These are phyloP conservation scores for Bos indicus DNA, from an alignment of 2,113 vertebrate genomes.

Conservation along the genomic window DNA sequence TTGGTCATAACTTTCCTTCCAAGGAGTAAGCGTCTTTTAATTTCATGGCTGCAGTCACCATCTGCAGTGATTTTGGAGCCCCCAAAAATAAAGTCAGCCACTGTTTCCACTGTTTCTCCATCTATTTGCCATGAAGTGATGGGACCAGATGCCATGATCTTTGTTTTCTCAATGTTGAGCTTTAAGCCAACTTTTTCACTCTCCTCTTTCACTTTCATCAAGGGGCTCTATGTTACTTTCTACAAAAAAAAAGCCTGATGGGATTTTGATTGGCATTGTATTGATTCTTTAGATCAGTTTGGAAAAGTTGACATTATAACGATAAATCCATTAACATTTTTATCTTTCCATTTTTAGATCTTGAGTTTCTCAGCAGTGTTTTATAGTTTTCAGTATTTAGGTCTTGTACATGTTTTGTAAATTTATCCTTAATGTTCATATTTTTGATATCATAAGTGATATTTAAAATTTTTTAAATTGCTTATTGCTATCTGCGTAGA, in stretches of 20 bases:
- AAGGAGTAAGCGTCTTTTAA: not conserved
- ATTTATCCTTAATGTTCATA: not conserved
- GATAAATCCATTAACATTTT: not conserved
- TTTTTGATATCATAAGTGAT: not conserved
- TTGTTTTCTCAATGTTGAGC: not conserved
- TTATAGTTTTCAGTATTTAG: not conserved
- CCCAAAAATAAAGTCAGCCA: rapidly evolving
- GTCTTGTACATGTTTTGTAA: not conserved
- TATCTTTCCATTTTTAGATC: not conserved
- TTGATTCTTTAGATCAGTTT: not conserved
- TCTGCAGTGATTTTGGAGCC: not conserved
- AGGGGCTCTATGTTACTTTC: not conserved
- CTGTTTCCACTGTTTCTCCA: not conserved
- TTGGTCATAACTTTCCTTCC: not conserved
- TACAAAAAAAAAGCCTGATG: not conserved
- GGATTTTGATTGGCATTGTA: not conserved
- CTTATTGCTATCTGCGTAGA: not conserved
- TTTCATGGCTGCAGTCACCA: not conserved
- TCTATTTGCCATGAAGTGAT: not conserved
- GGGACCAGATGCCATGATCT: not conserved
- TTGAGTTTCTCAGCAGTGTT: not conserved
- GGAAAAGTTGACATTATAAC: not conserved
- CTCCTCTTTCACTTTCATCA: not conserved
- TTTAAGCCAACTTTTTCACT: not conserved
- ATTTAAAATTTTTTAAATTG: not conserved